A percentile compares a stretch with the other conserved stretches of the same genome.
These are phyloP conservation scores for Platycnemis pennipes DNA, from an alignment of 2,888 invertebrate species.

Conservation along the genomic window DNA sequence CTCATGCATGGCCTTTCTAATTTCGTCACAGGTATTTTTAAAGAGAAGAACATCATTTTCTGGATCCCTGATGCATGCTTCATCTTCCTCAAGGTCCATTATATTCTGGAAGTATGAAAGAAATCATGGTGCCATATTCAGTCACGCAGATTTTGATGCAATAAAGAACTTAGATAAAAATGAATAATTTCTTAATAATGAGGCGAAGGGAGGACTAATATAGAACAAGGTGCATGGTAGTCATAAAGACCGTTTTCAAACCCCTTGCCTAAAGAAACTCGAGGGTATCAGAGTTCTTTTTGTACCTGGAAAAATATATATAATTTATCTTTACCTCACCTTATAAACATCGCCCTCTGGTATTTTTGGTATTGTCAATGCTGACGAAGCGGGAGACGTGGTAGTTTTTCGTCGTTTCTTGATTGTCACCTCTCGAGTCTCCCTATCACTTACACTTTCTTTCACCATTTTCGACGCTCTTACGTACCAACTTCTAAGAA, in stretches of 20 bases:
- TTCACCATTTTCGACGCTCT: neutral
- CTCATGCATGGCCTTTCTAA: conserved; percentile 85
- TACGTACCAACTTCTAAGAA: neutral
- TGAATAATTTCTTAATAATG: no score
- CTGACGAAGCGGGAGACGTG: conserved; percentile 73
- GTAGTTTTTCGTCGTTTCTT: conserved; percentile 42
- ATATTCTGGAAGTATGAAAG: conserved; percentile 81
- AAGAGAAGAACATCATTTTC: conserved; percentile 86
- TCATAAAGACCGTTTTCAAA: neutral
- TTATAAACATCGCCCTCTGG: conserved; percentile 82
- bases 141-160: neutral
- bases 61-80: conserved; percentile 84
- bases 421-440: conserved; percentile 1
- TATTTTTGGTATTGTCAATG: conserved; percentile 79
- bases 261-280: no score
- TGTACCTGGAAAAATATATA: no score
- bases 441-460: conserved; percentile 46
- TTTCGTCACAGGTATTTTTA: conserved; percentile 85
- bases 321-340: conserved; percentile 80
- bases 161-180: neutral
- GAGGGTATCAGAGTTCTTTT: no score
- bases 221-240: no score
- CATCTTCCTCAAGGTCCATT: conserved; percentile 87
- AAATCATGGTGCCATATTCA: neutral
- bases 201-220: neutral